Evolutionary conservation across 2,888 invertebrate genomes (phyloP), one percentile per base, ranked within the genome.

Genomic region (Rhagonycha fulva): DNA sequence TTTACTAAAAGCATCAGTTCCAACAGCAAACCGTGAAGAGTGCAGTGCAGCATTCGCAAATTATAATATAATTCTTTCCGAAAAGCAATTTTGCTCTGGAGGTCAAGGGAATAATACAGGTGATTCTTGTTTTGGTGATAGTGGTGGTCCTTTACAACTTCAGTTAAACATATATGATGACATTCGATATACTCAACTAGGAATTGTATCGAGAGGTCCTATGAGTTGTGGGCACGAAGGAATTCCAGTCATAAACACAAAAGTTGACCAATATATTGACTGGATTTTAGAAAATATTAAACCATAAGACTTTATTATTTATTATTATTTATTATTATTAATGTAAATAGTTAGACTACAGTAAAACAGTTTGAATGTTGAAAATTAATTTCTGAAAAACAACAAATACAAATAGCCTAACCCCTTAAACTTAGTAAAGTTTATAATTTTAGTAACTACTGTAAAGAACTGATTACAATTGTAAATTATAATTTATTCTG

Each of bases 191-290:
- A 86, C 92, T 5, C 92, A 92, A 80, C 88, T 91, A 66, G 89
- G 89, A n/a, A 82, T 89, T 47, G 88, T 90, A 0, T 90, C 90
- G 0, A 88, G 89, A 78, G 90, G 90, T 62, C 85, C 87, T 4
- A 80, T 76, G 24, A 72, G 75, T 9, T 88, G 88, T 74, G 88
- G 88, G 71, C 83, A 82, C 2, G 87, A 88, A 14, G 90, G 89
- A 1, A 90, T 90, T 88, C 94, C 94, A 0, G 93, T 91, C 0
- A 91, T 94, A 2, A 94, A 94, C 84, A 93, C 93, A 0, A 89
- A 89, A 32, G 90, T 93, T 1, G 86, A 90, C 0, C 86, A 89
- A 4, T 94, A 91, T 82, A 83, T 91, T 30, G 89, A 91, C 77
- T 94, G 94, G 94, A 92, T 94, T 80, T 82, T 91, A 47, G 86